Percentiles rank a stretch among this genome's conserved stretches.
These are phyloP conservation scores for Murina feae DNA, from an alignment of 2,113 vertebrate genomes.

Conservation along the genomic window DNA sequence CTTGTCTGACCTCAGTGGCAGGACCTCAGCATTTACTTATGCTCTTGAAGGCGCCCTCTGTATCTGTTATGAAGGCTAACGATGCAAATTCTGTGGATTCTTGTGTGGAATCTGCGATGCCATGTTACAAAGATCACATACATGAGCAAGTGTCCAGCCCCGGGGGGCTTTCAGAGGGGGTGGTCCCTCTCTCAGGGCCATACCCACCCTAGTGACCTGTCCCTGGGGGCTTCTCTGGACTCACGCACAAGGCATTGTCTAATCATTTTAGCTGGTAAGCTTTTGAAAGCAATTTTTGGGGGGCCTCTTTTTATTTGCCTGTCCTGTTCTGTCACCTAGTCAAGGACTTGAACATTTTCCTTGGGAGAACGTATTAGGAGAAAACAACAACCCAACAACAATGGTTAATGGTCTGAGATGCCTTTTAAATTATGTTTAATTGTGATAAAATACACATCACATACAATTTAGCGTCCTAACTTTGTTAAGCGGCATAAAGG, in stretches of 20 bases:
- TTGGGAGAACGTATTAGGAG: background rate
- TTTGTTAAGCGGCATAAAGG: background rate
- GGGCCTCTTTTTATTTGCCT: background rate
- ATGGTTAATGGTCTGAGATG: background rate
- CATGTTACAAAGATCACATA: accelerated
- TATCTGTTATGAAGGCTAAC: background rate
- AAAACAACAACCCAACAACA: background rate
- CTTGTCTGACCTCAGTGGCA: accelerated
- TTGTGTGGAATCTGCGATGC: background rate
- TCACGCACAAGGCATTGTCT: background rate
- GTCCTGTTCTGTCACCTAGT: background rate
- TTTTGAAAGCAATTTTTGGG: background rate
- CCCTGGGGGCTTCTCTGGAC: no score
- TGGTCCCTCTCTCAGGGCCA: background rate
- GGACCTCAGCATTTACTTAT: background rate
- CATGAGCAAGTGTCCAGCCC: background rate
- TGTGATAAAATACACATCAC: background rate
- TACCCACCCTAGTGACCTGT: no score
- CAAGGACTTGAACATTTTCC: background rate
- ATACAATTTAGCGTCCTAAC: background rate
- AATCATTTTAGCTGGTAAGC: no score
- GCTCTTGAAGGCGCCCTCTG: background rate
- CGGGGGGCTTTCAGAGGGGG: accelerated
- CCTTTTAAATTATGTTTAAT: background rate
- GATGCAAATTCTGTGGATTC: background rate